Evolutionary conservation across 2,797 vertebrate species (phyloP), one percentile per base, ranked within the genome.

Genomic region (Esox lucius): DNA sequence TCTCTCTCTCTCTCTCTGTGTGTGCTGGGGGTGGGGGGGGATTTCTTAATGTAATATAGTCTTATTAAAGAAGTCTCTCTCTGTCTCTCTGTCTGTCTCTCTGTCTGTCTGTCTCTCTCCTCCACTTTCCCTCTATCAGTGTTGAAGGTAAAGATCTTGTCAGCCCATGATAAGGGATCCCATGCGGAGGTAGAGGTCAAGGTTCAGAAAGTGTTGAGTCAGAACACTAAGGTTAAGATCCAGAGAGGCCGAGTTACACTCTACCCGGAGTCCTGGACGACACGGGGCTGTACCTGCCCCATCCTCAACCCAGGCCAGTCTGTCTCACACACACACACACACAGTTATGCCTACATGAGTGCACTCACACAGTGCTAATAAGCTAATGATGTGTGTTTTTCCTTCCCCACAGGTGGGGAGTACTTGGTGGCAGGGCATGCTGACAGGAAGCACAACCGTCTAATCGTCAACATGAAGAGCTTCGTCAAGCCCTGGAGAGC

Each of bases 391-490:
- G 17, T 39, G 5, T 42, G 16, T 35, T 19, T 56, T 49, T 70
- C 26, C 68, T 61, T 77, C 85, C 51, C 68, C 42, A 89, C 85
- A 99, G 98, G 97, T 24, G 79, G 93, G 89, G 96, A 98, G 89
- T 99, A 99, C 83, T 92, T 99, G 1, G 96, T 99, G 78, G 95
- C 96, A 1, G 98, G 97, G 28, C 96, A 99, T 0, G 90, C 95
- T 80, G 97, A 99, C 67, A 80, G 94, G 19, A 95, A 93, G 82
- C 96, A 93, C 0, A 94, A 94, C 76, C 95, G 93, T 75, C 93
- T 98, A 49, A 78, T 98, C 0, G 96, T 99, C 88, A 98, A 98
- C 91, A 97, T 99, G 96, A 99, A 99, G 92, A 99, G 97, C 88
- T 96, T 98, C 80, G 97, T 98, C 65, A 97, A 97, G 75, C 95